Evolutionary conservation across 2,797 vertebrate genomes (phyloP).

Genomic region (Acipenser oxyrinchus): DNA sequence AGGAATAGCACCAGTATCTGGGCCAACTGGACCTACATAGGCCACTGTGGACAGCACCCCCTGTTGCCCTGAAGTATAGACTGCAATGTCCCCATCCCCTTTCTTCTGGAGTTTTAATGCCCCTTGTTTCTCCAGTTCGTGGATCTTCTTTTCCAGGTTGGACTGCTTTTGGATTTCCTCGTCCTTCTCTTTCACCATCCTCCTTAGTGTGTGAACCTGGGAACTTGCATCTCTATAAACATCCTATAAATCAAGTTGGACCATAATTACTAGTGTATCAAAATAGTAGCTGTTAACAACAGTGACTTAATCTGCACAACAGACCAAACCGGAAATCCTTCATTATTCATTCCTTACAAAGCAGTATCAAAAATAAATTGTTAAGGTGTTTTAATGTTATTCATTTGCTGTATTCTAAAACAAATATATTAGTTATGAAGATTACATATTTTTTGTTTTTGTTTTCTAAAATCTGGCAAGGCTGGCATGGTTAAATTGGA

Average conservation of each 20-base stretch:
- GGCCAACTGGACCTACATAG: conserved; percentile 14
- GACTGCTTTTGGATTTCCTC: conserved; percentile 89
- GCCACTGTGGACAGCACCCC: conserved; percentile 40
- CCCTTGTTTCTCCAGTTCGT: conserved; percentile 81
- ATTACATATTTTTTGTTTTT: too few relatives aligned
- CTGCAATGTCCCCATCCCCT: conserved; percentile 82
- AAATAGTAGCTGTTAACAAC: too few relatives aligned
- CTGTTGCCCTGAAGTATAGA: conserved; percentile 69
- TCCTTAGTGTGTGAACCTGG: conserved; percentile 82
- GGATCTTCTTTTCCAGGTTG: conserved; percentile 83
- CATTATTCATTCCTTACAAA: too few relatives aligned
- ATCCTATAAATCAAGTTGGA: conserved; percentile 52
- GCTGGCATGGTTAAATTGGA: too few relatives aligned
- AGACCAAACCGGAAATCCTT: too few relatives aligned
- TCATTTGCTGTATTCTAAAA: too few relatives aligned
- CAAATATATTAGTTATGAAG: too few relatives aligned
- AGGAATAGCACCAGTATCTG: conserved; percentile 13
- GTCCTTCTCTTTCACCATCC: conserved; percentile 91
- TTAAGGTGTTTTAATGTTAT: too few relatives aligned
- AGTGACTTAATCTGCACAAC: too few relatives aligned
- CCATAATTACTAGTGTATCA: too few relatives aligned
- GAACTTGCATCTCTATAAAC: conserved; percentile 83
- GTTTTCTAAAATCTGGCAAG: too few relatives aligned
- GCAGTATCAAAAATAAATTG: too few relatives aligned
- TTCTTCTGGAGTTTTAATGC: conserved; percentile 86